Conservation (phyloP, 2,113 vertebrate genomes). For the Synchiropus splendidus region DNA sequence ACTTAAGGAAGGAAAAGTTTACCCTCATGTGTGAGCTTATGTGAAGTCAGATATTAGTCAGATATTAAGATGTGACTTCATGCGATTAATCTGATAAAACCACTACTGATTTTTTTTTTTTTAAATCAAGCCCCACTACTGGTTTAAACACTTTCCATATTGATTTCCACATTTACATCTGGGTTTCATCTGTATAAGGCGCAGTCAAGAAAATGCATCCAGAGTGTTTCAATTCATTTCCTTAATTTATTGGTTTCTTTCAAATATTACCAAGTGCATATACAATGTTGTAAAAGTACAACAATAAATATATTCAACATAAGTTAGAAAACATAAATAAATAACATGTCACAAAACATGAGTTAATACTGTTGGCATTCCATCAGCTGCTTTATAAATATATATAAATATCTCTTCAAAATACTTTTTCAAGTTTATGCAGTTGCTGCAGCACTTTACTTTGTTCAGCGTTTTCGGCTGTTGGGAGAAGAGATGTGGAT, state of each 20-base stretch:
- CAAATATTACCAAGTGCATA: background rate
- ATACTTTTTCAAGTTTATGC: conserved; percentile 8
- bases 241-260: background rate
- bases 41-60: too few species aligned
- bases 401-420: background rate
- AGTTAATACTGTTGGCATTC: conserved; percentile 2
- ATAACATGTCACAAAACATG: conserved; percentile 47
- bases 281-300: conserved; percentile 16
- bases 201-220: too few species aligned
- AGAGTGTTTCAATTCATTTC: background rate
- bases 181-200: too few species aligned
- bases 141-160: too few species aligned
- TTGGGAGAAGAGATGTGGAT: conserved; percentile 11
- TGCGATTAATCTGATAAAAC: too few species aligned
- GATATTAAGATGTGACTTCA: too few species aligned
- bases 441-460: background rate
- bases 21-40: too few species aligned
- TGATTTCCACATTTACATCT: too few species aligned
- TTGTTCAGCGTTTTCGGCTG: conserved; percentile 27
- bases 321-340: conserved; percentile 2
- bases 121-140: too few species aligned
- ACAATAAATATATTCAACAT: conserved; percentile 25
- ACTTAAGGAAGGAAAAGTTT: too few species aligned
- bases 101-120: too few species aligned
- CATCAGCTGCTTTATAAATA: background rate